Percentiles rank a stretch among this genome's conserved stretches.
Conservation (phyloP, 2,888 invertebrate species). For the Callosobruchus maculatus region DNA sequence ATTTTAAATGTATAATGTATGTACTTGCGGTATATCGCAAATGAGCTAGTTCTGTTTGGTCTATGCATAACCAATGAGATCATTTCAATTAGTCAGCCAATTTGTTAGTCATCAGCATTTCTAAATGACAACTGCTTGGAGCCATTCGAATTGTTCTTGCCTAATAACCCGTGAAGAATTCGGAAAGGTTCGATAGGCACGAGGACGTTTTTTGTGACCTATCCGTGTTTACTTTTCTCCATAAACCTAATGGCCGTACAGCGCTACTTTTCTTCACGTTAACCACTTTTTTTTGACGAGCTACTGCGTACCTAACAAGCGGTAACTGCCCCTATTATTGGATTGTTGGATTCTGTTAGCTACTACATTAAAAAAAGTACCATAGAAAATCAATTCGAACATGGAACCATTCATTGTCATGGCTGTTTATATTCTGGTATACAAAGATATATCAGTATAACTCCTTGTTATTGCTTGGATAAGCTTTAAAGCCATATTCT, state of each 20-base stretch:
- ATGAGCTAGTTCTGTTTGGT: neutral
- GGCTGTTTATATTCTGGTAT: no score
- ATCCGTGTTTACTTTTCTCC: neutral
- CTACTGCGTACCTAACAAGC: neutral
- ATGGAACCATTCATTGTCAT: no score
- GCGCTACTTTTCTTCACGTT: neutral
- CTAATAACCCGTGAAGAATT: neutral
- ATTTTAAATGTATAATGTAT: no score
- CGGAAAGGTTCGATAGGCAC: neutral
- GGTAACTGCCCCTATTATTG: neutral
- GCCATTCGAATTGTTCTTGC: neutral
- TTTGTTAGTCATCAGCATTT: neutral
- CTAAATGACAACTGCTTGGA: neutral
- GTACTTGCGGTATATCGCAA: no score
- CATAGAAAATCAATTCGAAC: neutral
- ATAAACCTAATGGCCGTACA: neutral
- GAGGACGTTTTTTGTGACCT: neutral
- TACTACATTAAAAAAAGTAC: neutral
- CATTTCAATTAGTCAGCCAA: neutral
- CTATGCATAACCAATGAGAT: neutral
- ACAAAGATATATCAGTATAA: no score
- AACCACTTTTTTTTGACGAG: neutral
- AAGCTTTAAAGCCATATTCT: no score
- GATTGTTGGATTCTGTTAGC: neutral
- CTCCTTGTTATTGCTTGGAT: no score